Base-by-base conservation (phyloP, 1,140 invertebrate species). In the Ceratina japonica region DNA sequence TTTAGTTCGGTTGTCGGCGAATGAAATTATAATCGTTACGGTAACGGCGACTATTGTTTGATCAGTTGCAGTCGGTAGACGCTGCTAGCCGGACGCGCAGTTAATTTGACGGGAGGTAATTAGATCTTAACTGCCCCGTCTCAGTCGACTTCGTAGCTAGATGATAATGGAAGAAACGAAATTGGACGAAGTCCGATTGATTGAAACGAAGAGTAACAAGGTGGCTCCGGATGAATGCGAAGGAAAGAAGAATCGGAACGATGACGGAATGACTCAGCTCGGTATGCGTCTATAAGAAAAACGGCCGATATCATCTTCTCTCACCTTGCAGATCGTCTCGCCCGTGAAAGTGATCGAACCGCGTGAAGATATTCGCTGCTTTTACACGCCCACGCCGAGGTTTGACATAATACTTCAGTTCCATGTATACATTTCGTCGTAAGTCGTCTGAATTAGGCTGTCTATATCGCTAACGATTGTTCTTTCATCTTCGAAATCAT, bases 221-320 rank as follows among this genome's bases (percentile, higher is more conserved):
- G 63, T 58, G 72, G 78, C 44, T 65, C 65, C 52, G 68, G 65
- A 81, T 75, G 84, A 86, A 80, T 82, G 75, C 83, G 51, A 86
- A 66, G 77, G 76, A 79, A 66, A 80, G 76, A 82, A 66, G 80
- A 82, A 69, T 81, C 63, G 49, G 62, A 80, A 75, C 72, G 84
- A 86, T 86, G 83, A 83, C 49, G 62, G 76, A 85, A 71, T 86
- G 84, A 86, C 81, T 86, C 83, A 82, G 84, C 84, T 61, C 58
- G 73, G 72, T 85, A 10, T 44, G 59, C 3, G 62, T 58, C 65
- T 65, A 58, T 27, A 69, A 66, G 82, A 79, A 82, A 68, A 44
- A 44, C 37, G 37, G 51, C 51, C 75, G 84, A 68, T 72, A 80
- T 71, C 71, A 83, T 80, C 83, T 58, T 76, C 58, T 54, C n/a